These are phyloP conservation scores for Dendrolimus pini DNA, from an alignment of 2,888 invertebrate genomes.

Conservation along the genomic window DNA sequence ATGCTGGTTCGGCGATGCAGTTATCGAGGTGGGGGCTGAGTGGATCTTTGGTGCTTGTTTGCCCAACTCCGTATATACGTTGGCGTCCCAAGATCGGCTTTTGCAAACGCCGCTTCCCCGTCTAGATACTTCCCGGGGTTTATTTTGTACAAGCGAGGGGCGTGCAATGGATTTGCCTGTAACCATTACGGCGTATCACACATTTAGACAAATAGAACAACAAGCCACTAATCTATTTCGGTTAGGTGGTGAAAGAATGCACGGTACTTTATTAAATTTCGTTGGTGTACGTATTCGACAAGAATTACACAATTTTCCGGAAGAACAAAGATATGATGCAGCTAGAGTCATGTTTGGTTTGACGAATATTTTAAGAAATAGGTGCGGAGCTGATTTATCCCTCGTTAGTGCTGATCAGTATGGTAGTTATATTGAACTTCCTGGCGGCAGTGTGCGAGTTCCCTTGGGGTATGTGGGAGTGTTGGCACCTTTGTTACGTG, in stretches of 20 bases:
- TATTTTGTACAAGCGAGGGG: constrained; percentile 83
- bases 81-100: constrained; percentile 82
- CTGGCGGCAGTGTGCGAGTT: constrained; percentile 79
- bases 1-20: constrained; percentile 85
- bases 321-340: constrained; percentile 82
- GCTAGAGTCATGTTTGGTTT: constrained; percentile 82
- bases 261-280: constrained; percentile 80
- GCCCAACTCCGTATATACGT: constrained; percentile 82
- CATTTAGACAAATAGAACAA: constrained; percentile 81
- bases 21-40: constrained; percentile 86
- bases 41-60: constrained; percentile 84
- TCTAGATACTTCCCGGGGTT: constrained; percentile 71
- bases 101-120: constrained; percentile 76
- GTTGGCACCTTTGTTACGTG: constrained; percentile 79
- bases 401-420: constrained; percentile 85
- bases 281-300: constrained; percentile 81
- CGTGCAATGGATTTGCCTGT: constrained; percentile 79
- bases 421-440: constrained; percentile 80
- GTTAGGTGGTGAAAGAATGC: constrained; percentile 77
- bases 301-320: constrained; percentile 81
- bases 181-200: constrained; percentile 79
- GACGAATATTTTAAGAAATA: constrained; percentile 78
- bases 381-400: constrained; percentile 83
- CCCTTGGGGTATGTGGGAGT: constrained; percentile 82
- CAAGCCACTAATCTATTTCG: constrained; percentile 80